Percentiles rank a stretch among this genome's conserved stretches.
phyloP scores from a whole-genome alignment of 2,113 vertebrate genomes.

The Callithrix jacchus region DNA sequence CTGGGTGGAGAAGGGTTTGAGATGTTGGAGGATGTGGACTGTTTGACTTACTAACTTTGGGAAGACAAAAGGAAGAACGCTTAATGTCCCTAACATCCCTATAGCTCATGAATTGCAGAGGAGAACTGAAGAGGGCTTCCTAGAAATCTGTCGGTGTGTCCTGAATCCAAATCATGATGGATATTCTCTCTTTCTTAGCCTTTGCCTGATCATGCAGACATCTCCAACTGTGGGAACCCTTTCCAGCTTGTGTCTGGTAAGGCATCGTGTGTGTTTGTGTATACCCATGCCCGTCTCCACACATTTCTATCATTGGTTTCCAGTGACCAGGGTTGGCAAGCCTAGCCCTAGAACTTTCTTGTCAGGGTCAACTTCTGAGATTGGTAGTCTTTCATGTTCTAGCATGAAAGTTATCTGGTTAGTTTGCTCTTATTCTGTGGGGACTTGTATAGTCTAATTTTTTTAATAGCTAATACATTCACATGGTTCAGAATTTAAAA shows the following conservation, averaged over 20 bases:
- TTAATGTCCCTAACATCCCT: constrained; percentile 24
- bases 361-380: not conserved
- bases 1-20: constrained; percentile 71
- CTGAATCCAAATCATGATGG: constrained; percentile 48
- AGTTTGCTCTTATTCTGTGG: not conserved
- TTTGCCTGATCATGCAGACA: constrained; percentile 82
- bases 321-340: not conserved
- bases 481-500: not conserved
- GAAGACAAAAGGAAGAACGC: constrained; percentile 50
- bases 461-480: constrained; percentile 1
- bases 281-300: not conserved
- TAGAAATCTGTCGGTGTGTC: constrained; percentile 39
- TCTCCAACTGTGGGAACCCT: constrained; percentile 81
- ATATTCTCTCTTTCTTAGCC: constrained; percentile 77
- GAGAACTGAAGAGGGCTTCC: constrained; percentile 53
- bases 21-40: constrained; percentile 50
- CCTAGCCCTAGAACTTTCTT: constrained; percentile 7
- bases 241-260: constrained; percentile 83
- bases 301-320: constrained; percentile 27
- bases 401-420: not conserved
- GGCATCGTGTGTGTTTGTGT: constrained; percentile 17
- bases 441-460: constrained; percentile 5
- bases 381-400: not conserved
- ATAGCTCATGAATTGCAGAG: constrained; percentile 35
- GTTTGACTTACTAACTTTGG: constrained; percentile 67